Base-by-base conservation (phyloP, 2,113 vertebrate genomes). In the Haemorhous mexicanus region DNA sequence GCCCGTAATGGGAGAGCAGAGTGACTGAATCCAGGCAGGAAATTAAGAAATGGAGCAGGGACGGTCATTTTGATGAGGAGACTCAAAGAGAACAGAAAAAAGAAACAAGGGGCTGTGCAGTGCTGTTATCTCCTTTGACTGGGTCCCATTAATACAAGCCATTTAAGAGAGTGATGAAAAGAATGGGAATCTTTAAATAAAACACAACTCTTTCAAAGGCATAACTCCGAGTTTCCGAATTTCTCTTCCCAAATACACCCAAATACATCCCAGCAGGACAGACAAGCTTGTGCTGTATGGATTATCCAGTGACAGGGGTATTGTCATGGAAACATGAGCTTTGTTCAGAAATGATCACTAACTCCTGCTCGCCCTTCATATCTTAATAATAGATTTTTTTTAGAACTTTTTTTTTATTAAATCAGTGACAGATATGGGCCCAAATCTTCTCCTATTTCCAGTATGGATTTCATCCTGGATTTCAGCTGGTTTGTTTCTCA, bases 251-350 rank as follows among this genome's bases (percentile, higher is more conserved):
- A 91, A 94, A 96, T 78, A 73, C 9, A 50, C n/a, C 89, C 74
- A 96, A 87, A 92, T 83, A 78, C 52, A 63, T 39, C 91, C 84
- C 93, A 95, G 95, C 96, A 97, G 85, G 92, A 90, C 73, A 81
- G 83, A 76, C 39, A 64, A 86, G 78, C 74, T 70, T 56, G 20
- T 82, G 88, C 86, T 84, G 11, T 39, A 72, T 47, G 73, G 79
- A 94, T 95, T 93, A 92, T 91, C 85, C 70, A 39, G 61, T 37
- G 76, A 82, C 64, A 84, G 58, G 56, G 69, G n/a, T 44, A 96
- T 96, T 89, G 95, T 94, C 96, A 96, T 93, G 92, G 97, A 96
- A 97, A 96, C 96, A 43, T 27, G 33, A 50, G 93, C 89, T 91
- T 94, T 87, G 75, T 69, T 84, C 58, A 75, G 63, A 82, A 75